These are phyloP conservation scores for Drosophila helvetica DNA, from an alignment of 2,888 invertebrate species.

Conservation along the genomic window DNA sequence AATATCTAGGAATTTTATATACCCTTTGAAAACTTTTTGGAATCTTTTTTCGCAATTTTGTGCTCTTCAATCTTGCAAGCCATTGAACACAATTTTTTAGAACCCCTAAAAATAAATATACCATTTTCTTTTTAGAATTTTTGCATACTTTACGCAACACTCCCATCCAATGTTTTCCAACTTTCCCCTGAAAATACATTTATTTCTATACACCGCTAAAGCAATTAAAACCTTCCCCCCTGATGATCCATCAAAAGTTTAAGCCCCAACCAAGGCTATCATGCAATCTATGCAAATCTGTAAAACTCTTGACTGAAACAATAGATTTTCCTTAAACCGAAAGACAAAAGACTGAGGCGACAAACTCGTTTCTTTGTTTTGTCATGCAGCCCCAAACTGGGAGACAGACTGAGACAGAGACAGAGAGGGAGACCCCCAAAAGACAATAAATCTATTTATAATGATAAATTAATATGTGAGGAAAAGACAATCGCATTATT, in stretches of 20 bases:
- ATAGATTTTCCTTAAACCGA: slow-evolving; percentile 54
- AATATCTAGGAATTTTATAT: too few relatives aligned
- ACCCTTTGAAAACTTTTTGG: too few relatives aligned
- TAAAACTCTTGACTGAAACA: slow-evolving; percentile 26
- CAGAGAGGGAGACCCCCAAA: slow-evolving; percentile 28
- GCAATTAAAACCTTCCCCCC: background rate
- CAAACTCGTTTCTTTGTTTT: slow-evolving; percentile 73
- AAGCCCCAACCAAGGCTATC: slow-evolving; percentile 9
- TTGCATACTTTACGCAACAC: background rate
- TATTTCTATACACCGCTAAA: background rate
- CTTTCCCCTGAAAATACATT: background rate
- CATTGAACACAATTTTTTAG: too few relatives aligned
- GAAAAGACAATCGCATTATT: slow-evolving; percentile 48
- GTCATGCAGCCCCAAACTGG: slow-evolving; percentile 28
- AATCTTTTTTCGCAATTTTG: too few relatives aligned
- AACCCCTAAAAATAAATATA: background rate
- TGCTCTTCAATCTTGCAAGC: too few relatives aligned
- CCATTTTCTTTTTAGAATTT: background rate
- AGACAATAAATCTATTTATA: slow-evolving; percentile 50
- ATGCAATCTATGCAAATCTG: slow-evolving; percentile 30
- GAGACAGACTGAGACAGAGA: background rate
- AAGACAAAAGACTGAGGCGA: slow-evolving; percentile 61
- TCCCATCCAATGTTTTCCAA: background rate
- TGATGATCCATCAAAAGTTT: slow-evolving; percentile 26
- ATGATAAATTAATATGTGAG: slow-evolving; percentile 65